Evolutionary conservation across 1,140 invertebrate species (phyloP), one percentile per base, ranked within the genome.

Genomic region (Dendrolimus kikuchii): DNA sequence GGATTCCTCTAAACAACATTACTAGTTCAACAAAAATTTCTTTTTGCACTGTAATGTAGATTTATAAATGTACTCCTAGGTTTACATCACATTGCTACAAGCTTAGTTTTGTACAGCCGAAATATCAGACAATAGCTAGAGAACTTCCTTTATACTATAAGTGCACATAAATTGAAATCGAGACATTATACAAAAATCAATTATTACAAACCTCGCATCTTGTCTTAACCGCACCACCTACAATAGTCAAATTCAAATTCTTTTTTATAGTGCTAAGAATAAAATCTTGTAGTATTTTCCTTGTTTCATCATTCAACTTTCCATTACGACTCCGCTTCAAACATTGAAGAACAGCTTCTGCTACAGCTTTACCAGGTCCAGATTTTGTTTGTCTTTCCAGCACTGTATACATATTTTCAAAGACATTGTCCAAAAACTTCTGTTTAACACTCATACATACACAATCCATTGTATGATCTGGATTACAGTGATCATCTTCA

Each of bases 181-280:
- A 46, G 6, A 10, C 9, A 46, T n/a, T 7, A 46, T 9, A 46
- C 10, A 9, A 5, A 40, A 10, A 4, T 50, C 23, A 41, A 41
- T 9, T 40, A 50, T 44, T 48, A 57, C 52, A 57, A 62, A 86
- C 80, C 71, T 86, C 80, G 57, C 82, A 86, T 61, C 82, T 68
- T 23, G 82, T 86, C 49, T 84, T 86, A 7, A 84, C 77, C 46
- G 82, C 82, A n/a, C 82, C 82, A 40, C 79, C 82, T 40, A 86
- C 64, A 36, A 86, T 81, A 2, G 80, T 81, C 38, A 81, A 61
- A 59, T 81, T 81, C 47, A 86, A 72, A 69, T 86, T 77, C 59
- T 80, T 81, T 49, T 80, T 83, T 0, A 86, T 65, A 0, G 66
- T 71, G 9, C 60, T 70, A 51, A 84, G 45, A 47, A 86, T 68